These are phyloP conservation scores for Polydesmus complanatus DNA, from an alignment of 2,888 invertebrate genomes.

Conservation along the genomic window DNA sequence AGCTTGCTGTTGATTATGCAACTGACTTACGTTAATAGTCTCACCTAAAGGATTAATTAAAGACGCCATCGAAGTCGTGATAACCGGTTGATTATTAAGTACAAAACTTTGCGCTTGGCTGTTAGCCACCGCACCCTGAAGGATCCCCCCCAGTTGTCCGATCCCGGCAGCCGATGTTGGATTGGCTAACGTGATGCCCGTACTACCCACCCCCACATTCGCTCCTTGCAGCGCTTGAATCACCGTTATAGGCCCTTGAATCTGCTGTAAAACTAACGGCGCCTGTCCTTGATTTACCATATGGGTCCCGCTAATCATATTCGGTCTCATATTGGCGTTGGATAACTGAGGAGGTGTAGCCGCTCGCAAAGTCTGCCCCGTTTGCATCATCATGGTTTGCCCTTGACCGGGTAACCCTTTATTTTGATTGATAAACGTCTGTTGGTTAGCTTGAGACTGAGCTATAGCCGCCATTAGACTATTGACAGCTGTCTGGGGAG, in stretches of 20 bases:
- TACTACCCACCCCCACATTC: slow-evolving; percentile 8
- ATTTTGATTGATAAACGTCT: slow-evolving; percentile 22
- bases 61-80: neutral
- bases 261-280: slow-evolving; percentile 36
- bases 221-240: slow-evolving; percentile 14
- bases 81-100: slow-evolving; percentile 14
- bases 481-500: slow-evolving; percentile 5
- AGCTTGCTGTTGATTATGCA: slow-evolving; percentile 10
- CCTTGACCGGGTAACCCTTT: slow-evolving; percentile 30
- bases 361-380: slow-evolving; percentile 11
- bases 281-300: slow-evolving; percentile 23
- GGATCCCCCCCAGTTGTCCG: neutral
- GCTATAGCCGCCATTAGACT: slow-evolving; percentile 16
- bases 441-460: slow-evolving; percentile 18
- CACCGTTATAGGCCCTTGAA: slow-evolving; percentile 37
- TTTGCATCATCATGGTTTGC: slow-evolving; percentile 19
- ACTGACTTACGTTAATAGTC: neutral
- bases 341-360: slow-evolving; percentile 2
- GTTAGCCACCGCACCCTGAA: slow-evolving; percentile 6
- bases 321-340: slow-evolving; percentile 8
- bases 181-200: slow-evolving; percentile 1
- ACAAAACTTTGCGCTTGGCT: slow-evolving; percentile 13
- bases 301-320: slow-evolving; percentile 16
- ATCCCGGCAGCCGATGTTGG: neutral
- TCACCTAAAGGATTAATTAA: slow-evolving; percentile 6